Conservation (phyloP, 2,797 vertebrate species). For the Pterois miles region DNA sequence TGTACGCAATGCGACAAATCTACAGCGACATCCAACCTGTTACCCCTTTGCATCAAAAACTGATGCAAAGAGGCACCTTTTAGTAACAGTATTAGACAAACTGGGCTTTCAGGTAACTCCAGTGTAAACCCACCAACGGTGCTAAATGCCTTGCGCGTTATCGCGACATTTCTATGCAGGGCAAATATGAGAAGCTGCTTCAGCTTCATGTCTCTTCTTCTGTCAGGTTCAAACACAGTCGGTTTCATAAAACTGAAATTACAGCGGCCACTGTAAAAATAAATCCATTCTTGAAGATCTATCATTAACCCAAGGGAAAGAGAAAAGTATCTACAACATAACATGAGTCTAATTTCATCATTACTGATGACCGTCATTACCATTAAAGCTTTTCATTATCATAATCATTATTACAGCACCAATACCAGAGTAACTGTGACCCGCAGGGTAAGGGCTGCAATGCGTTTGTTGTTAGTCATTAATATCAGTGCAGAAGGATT, state of each 20-base stretch:
- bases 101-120: too few species aligned
- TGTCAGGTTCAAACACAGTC: slow-evolving; percentile 15
- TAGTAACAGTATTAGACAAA: too few species aligned
- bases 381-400: slow-evolving; percentile 57
- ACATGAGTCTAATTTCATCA: slow-evolving; percentile 53
- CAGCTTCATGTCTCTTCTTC: not conserved
- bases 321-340: slow-evolving; percentile 24
- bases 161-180: not conserved
- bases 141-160: not conserved
- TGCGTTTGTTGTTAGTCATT: not conserved
- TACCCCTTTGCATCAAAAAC: too few species aligned
- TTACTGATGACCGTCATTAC: slow-evolving; percentile 52
- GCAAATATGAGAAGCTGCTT: slow-evolving; percentile 17
- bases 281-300: slow-evolving; percentile 50
- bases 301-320: slow-evolving; percentile 53
- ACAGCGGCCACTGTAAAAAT: slow-evolving; percentile 39
- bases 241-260: slow-evolving; percentile 42
- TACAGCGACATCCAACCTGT: too few species aligned
- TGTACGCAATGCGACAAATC: too few species aligned
- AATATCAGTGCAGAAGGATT: not conserved
- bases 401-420: slow-evolving; percentile 58
- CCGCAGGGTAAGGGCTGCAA: slow-evolving; percentile 17
- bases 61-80: too few species aligned
- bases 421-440: slow-evolving; percentile 43
- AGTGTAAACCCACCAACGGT: too few species aligned